These are phyloP conservation scores for Hylia prasina DNA, from an alignment of 2,113 vertebrate species.

Conservation along the genomic window DNA sequence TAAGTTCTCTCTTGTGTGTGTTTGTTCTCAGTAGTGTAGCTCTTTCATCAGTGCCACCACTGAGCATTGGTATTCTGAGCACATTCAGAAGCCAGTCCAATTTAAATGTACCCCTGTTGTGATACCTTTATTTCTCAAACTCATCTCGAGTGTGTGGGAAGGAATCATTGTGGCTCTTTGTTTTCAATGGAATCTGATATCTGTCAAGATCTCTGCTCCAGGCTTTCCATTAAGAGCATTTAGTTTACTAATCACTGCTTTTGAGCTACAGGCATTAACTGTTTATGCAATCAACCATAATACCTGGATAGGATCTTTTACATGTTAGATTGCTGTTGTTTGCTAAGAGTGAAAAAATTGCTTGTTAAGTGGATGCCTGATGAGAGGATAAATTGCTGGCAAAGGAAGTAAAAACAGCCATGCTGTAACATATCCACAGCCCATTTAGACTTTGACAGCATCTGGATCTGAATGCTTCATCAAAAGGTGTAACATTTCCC, in stretches of 20 bases:
- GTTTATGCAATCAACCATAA: background rate
- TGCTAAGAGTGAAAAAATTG: background rate
- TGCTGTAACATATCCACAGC: background rate
- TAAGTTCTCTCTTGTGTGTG: background rate
- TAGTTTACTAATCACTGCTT: background rate
- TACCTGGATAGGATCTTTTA: constrained; percentile 1
- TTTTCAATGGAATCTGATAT: constrained; percentile 23
- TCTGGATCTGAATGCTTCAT: background rate
- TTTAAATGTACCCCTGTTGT: constrained; percentile 20
- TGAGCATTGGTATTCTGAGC: background rate
- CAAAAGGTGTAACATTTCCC: background rate
- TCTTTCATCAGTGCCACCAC: background rate
- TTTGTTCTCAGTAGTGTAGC: constrained; percentile 10
- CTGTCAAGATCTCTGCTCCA: background rate
- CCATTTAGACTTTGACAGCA: background rate
- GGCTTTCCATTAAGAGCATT: constrained; percentile 8
- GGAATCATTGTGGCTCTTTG: background rate
- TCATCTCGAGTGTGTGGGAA: constrained; percentile 11
- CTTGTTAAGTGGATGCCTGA: background rate
- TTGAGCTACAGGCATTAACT: constrained; percentile 1
- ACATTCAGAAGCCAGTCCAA: background rate
- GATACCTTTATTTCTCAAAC: constrained; percentile 30
- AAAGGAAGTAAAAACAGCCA: background rate
- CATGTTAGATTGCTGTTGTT: constrained; percentile 3
- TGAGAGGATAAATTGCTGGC: background rate